Evolutionary conservation across 2,888 invertebrate species (phyloP).

Genomic region (Pharmacophagus antenor): DNA sequence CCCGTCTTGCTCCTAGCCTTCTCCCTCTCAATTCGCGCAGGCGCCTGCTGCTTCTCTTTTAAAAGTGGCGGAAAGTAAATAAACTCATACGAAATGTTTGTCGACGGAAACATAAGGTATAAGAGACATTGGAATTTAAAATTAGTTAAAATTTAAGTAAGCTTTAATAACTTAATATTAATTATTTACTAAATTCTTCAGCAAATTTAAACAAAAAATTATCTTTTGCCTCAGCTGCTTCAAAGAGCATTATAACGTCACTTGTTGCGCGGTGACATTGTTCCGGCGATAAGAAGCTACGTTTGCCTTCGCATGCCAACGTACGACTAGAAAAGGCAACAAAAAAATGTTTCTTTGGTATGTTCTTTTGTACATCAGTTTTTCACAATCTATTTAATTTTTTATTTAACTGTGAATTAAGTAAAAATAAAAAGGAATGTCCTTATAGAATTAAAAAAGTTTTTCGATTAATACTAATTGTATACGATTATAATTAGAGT

Average conservation of each 20-base stretch:
- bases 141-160: neutral
- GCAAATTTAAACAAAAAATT: constrained; percentile 43
- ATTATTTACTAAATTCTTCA: constrained; percentile 30
- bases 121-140: constrained; percentile 41
- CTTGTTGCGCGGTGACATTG: constrained; percentile 77
- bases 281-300: constrained; percentile 70
- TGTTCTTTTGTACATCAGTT: no score
- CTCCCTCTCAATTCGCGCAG: constrained; percentile 66
- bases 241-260: constrained; percentile 54
- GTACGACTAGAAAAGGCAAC: constrained; percentile 19
- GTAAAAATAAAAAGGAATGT: no score
- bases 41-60: constrained; percentile 64
- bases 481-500: no score
- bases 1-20: constrained; percentile 55
- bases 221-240: constrained; percentile 49
- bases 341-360: neutral
- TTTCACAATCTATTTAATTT: no score
- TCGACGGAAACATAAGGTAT: constrained; percentile 55
- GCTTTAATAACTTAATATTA: no score
- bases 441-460: no score
- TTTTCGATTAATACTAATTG: no score
- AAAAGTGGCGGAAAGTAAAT: constrained; percentile 78
- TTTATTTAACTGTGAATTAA: no score
- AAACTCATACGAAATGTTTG: constrained; percentile 72
- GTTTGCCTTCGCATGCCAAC: constrained; percentile 69